Evolutionary conservation across 30 jellyfish, hydroid and myxozoan species (phyloP).

Genomic region (Mastigias papua): DNA sequence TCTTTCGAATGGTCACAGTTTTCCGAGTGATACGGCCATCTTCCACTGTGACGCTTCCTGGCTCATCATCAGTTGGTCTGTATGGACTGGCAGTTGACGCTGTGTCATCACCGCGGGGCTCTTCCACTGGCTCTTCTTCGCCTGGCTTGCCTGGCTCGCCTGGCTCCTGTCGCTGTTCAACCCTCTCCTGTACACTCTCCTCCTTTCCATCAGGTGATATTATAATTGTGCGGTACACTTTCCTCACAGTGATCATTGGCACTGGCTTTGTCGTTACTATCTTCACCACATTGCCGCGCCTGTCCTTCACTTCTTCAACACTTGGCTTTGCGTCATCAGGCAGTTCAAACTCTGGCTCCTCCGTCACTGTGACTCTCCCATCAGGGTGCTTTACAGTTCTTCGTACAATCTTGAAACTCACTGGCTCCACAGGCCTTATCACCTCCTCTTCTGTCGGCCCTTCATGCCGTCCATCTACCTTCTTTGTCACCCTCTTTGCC

Average conservation of each 20-base stretch:
- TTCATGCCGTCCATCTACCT: constrained; percentile 81
- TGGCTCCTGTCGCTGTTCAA: constrained; percentile 34
- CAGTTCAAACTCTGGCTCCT: constrained; percentile 70
- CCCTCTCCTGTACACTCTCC: constrained; percentile 56
- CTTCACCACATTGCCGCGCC: constrained; percentile 32
- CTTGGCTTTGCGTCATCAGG: constrained; percentile 71
- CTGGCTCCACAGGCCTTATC: constrained; percentile 53
- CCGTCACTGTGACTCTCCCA: constrained; percentile 55
- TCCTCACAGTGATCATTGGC: constrained; percentile 24
- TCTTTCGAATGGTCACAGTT: constrained; percentile 70
- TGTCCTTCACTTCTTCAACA: constrained; percentile 34
- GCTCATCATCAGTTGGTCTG: constrained; percentile 39
- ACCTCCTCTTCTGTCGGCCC: constrained; percentile 66
- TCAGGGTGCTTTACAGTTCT: constrained; percentile 69
- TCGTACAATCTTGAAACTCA: constrained; percentile 37
- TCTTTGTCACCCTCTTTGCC: constrained; percentile 61
- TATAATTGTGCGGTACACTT: constrained; percentile 47
- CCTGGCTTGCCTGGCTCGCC: neutral
- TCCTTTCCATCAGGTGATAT: constrained; percentile 61
- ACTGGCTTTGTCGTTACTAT: constrained; percentile 53
- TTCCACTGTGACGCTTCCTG: constrained; percentile 24
- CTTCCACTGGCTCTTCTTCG: constrained; percentile 22
- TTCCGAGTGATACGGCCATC: constrained; percentile 55
- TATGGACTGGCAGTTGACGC: constrained; percentile 29
- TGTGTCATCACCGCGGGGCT: neutral